Conservation (phyloP, 2,113 vertebrate species). For the Corythaixoides concolor region DNA sequence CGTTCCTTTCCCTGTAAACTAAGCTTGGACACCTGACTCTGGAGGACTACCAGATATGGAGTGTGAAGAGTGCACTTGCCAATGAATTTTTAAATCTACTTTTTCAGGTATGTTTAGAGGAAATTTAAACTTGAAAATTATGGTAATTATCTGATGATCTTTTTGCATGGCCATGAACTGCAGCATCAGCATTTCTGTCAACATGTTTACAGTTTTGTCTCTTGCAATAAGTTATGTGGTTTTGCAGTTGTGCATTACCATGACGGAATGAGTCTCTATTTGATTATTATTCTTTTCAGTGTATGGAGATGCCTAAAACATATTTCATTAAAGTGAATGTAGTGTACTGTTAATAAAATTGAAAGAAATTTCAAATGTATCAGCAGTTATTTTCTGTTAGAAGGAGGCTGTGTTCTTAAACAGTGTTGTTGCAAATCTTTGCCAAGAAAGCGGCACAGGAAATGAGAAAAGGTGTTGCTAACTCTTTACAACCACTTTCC, state of each 20-base stretch:
- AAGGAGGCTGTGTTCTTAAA: not conserved
- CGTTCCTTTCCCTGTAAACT: not conserved
- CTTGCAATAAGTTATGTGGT: not conserved
- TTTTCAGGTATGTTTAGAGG: constrained; percentile 85
- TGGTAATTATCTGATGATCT: not conserved
- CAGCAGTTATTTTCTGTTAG: not conserved
- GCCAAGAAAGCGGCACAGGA: not conserved
- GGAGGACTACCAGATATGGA: constrained; percentile 99
- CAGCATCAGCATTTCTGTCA: not conserved
- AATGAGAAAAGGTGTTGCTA: not conserved
- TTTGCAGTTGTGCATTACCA: not conserved
- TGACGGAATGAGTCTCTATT: not conserved
- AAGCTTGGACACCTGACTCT: constrained; percentile 93
- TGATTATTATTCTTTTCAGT: not conserved
- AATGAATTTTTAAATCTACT: constrained; percentile 97
- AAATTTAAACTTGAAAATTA: not conserved
- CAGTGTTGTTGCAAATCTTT: not conserved
- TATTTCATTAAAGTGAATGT: not conserved
- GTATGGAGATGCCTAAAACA: not conserved
- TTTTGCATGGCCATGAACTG: not conserved
- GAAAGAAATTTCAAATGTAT: not conserved
- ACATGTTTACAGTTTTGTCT: not conserved
- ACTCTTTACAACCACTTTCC: not conserved
- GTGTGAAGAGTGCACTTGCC: constrained; percentile 95
- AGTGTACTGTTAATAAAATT: not conserved